These are phyloP conservation scores for Drosophila truncata DNA, from an alignment of 1,140 invertebrate species.

Conservation along the genomic window DNA sequence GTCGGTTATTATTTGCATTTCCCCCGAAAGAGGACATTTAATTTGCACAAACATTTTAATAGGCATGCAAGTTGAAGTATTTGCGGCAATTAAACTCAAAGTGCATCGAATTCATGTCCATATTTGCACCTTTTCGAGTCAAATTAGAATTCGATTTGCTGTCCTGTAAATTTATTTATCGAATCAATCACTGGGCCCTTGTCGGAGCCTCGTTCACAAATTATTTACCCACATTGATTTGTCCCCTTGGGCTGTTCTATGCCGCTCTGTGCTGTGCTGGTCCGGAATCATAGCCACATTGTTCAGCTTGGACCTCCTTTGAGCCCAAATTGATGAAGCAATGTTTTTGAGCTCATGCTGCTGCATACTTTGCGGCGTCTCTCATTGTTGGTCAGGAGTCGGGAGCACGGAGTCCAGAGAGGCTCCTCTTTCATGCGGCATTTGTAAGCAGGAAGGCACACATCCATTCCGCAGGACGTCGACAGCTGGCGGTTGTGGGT, in stretches of 20 bases:
- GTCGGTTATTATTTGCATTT: conserved; percentile 19
- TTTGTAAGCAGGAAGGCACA: conserved; percentile 55
- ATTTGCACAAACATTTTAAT: conserved; percentile 31
- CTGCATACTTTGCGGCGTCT: conserved; percentile 24
- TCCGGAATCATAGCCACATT: conserved; percentile 18
- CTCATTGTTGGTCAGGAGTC: conserved; percentile 13
- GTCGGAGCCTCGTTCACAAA: conserved; percentile 14
- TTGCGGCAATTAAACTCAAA: conserved; percentile 18
- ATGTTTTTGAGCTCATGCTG: conserved; percentile 31
- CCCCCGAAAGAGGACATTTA: conserved; percentile 8
- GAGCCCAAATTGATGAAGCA: conserved; percentile 33
- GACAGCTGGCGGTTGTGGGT: conserved; percentile 47
- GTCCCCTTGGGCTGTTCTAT: conserved; percentile 23
- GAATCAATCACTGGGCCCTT: conserved; percentile 32
- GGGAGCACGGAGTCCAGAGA: not conserved
- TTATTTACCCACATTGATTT: conserved; percentile 47
- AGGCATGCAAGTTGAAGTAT: conserved; percentile 13
- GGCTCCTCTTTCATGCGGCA: conserved; percentile 23
- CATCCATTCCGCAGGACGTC: conserved; percentile 37
- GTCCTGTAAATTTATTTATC: conserved; percentile 47
- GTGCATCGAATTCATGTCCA: not conserved
- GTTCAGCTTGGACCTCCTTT: conserved; percentile 17
- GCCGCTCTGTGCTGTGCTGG: not conserved
- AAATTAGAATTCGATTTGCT: conserved; percentile 41
- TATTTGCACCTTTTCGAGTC: conserved; percentile 18